Conservation (phyloP, 2,797 vertebrate genomes). For the Eidolon dupreanum region DNA sequence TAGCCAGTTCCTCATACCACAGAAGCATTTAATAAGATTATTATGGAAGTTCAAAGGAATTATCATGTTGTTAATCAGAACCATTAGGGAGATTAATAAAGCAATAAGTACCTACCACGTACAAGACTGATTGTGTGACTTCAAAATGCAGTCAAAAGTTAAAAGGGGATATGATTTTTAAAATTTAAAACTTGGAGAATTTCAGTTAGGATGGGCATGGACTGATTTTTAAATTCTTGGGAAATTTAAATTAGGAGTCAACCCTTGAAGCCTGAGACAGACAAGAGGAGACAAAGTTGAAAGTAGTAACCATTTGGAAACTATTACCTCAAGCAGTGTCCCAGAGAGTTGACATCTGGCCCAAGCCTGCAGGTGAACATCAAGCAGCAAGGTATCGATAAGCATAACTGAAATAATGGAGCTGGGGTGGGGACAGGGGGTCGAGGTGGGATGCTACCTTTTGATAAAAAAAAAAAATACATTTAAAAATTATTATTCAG, state of each 20-base stretch:
- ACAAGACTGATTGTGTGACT: not conserved
- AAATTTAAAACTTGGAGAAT: not conserved
- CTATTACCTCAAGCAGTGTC: not conserved
- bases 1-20: not conserved
- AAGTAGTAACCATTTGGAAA: constrained; percentile 8
- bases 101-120: not conserved
- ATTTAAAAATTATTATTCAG: constrained; percentile 7
- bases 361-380: not conserved
- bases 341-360: not conserved
- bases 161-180: not conserved
- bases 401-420: not conserved
- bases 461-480: not conserved
- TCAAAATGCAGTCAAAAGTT: not conserved
- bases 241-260: constrained; percentile 3
- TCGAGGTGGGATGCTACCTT: not conserved
- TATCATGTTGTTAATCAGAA: not conserved
- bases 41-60: not conserved
- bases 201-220: not conserved
- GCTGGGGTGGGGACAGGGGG: rapidly evolving
- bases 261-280: not conserved
- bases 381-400: not conserved
- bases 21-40: not conserved
- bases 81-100: not conserved
- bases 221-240: not conserved
- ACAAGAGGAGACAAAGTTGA: not conserved